Conservation (phyloP, 2,888 invertebrate genomes). For the Mycalesis mineus region DNA sequence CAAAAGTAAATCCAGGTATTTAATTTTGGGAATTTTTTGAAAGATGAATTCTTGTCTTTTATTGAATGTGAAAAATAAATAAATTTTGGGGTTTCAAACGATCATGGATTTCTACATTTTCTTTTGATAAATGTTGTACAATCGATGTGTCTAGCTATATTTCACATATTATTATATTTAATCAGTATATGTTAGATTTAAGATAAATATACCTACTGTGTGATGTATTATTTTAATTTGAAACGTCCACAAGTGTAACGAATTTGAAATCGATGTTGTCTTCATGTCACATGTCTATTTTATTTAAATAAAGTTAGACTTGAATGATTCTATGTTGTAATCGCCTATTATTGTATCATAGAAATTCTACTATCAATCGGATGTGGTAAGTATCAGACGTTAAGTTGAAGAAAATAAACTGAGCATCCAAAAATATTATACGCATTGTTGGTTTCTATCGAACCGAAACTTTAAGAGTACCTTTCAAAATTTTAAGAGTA, state of each 20-base stretch:
- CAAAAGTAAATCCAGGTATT: too few species aligned
- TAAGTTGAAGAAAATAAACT: not conserved
- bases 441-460: too few species aligned
- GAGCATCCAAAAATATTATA: too few species aligned
- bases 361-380: not conserved
- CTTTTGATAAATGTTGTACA: too few species aligned
- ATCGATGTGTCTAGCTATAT: too few species aligned
- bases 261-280: not conserved
- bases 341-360: not conserved
- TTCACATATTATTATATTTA: not conserved
- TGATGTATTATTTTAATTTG: conserved; percentile 5
- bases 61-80: too few species aligned
- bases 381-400: not conserved
- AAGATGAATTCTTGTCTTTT: too few species aligned
- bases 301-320: conserved; percentile 8
- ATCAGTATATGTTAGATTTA: conserved; percentile 9
- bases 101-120: too few species aligned
- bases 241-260: not conserved
- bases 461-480: too few species aligned
- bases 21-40: too few species aligned
- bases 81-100: too few species aligned
- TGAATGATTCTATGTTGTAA: conserved; percentile 9
- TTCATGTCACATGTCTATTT: not conserved
- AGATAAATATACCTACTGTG: conserved; percentile 11
- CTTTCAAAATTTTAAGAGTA: too few species aligned